phyloP scores from a whole-genome alignment of 2,113 vertebrate genomes.

The Gracilinanus agilis region DNA sequence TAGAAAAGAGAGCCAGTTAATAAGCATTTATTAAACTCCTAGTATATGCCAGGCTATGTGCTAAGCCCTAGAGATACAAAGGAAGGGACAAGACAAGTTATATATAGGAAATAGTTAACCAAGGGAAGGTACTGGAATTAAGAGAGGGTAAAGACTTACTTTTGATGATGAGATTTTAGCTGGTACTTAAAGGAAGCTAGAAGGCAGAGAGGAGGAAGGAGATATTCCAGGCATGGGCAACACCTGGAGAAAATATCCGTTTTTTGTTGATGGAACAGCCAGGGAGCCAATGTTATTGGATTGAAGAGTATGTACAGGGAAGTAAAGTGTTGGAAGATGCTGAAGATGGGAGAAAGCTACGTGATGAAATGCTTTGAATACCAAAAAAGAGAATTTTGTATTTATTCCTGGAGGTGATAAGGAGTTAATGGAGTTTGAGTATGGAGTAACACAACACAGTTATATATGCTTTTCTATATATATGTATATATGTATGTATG shows the following conservation, averaged over 20 bases:
- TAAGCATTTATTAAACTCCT: background rate
- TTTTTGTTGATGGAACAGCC: background rate
- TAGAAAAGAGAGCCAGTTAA: background rate
- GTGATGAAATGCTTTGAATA: background rate
- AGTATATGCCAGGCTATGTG: background rate
- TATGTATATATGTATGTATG: background rate
- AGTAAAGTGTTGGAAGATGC: background rate
- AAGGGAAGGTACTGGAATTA: background rate
- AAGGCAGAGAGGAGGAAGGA: background rate
- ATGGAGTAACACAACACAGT: background rate
- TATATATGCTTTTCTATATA: background rate
- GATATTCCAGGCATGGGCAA: background rate
- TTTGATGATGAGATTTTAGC: background rate
- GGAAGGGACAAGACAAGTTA: background rate
- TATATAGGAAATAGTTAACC: background rate
- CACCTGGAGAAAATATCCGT: background rate
- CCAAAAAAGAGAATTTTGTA: background rate
- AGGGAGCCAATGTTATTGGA: background rate
- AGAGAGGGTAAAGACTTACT: background rate
- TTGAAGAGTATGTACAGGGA: background rate
- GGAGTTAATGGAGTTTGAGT: background rate
- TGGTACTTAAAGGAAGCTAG: background rate
- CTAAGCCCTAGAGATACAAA: background rate
- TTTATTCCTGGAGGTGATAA: background rate
- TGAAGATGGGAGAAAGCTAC: background rate